Evolutionary conservation across 2,113 vertebrate species (phyloP).

Genomic region (Paradoxurus hermaphroditus): DNA sequence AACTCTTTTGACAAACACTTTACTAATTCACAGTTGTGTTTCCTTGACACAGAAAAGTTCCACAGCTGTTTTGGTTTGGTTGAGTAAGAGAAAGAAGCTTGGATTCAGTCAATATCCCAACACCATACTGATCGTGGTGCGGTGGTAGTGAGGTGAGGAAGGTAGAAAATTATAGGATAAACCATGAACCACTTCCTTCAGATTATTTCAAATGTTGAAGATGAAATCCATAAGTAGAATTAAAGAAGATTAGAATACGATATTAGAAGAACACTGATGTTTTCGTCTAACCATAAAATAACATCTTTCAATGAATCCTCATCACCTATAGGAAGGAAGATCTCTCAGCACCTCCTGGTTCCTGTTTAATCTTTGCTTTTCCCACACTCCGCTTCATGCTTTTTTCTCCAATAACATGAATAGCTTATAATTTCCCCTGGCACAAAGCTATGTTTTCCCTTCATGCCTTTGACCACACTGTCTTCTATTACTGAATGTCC

Average conservation of each 20-base stretch:
- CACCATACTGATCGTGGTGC: not conserved
- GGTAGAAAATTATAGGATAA: not conserved
- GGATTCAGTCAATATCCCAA: not conserved
- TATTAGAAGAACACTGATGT: not conserved
- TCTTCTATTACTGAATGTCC: not conserved
- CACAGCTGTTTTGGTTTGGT: not conserved
- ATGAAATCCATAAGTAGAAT: not conserved
- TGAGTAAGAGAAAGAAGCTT: not conserved
- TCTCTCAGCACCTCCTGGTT: not conserved
- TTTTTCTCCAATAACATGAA: not conserved
- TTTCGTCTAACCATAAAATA: not conserved
- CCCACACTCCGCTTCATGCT: not conserved
- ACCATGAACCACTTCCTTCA: not conserved
- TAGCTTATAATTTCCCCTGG: not conserved
- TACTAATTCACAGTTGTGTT: slow-evolving; percentile 10
- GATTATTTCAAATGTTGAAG: not conserved
- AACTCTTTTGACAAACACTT: not conserved
- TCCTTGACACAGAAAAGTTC: not conserved
- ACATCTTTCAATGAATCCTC: not conserved
- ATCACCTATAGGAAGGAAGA: not conserved
- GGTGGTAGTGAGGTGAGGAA: not conserved
- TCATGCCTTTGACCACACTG: not conserved
- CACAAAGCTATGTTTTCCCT: not conserved
- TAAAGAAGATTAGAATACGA: not conserved
- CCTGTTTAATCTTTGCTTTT: not conserved